These are phyloP conservation scores for Cephus pulcher DNA, from an alignment of 2,888 invertebrate species.

Conservation along the genomic window DNA sequence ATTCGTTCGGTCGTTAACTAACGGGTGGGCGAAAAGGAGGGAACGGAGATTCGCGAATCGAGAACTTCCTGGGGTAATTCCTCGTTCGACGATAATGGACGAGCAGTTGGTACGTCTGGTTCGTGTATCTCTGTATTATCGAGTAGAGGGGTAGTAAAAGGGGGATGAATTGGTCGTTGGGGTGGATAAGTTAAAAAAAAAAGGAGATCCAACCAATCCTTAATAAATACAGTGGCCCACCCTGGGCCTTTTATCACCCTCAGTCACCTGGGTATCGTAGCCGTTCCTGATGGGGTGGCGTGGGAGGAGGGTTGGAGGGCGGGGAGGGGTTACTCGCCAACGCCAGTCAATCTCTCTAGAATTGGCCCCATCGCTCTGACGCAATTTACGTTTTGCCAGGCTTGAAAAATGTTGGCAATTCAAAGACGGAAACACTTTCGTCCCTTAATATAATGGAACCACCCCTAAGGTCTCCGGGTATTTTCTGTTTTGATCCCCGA, in stretches of 20 bases:
- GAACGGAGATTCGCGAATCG: background rate
- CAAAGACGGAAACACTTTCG: conserved; percentile 23
- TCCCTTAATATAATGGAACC: conserved; percentile 1
- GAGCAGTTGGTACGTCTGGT: background rate
- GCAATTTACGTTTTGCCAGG: conserved; percentile 42
- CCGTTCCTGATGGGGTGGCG: background rate
- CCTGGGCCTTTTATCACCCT: background rate
- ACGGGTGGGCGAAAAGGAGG: background rate
- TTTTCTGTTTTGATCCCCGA: background rate
- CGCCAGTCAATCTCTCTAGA: conserved; percentile 24
- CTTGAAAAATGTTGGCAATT: conserved; percentile 40
- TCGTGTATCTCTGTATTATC: background rate
- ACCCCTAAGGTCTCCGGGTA: no score
- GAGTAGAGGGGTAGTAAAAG: background rate
- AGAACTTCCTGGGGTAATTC: background rate
- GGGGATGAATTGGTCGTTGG: background rate
- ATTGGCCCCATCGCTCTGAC: conserved; percentile 44
- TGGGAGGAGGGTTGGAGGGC: background rate
- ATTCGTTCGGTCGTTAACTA: background rate
- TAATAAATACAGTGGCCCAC: background rate
- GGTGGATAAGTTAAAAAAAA: background rate
- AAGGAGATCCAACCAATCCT: background rate
- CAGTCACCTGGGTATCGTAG: background rate
- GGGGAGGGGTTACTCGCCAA: background rate
- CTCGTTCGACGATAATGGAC: background rate